Conservation (phyloP, 2,888 invertebrate species). For the Pterostichus niger region DNA sequence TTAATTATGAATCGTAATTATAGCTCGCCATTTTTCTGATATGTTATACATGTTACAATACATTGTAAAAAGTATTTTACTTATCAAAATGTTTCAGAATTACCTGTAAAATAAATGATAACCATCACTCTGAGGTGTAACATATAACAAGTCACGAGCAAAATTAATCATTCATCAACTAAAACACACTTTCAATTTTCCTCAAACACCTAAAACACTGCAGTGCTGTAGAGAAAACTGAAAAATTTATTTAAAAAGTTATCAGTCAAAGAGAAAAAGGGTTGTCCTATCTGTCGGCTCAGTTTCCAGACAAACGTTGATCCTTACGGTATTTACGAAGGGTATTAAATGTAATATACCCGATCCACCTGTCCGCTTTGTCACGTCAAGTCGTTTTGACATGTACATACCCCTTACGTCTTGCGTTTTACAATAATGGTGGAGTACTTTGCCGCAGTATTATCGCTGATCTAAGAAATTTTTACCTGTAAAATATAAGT, state of each 20-base stretch:
- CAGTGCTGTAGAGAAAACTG: background rate
- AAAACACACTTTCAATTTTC: no score
- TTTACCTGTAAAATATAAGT: no score
- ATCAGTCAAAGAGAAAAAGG: constrained; percentile 23
- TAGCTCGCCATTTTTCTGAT: no score
- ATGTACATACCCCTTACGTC: background rate
- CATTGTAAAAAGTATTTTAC: no score
- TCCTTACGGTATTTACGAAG: constrained; percentile 12
- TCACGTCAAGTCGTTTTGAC: constrained; percentile 16
- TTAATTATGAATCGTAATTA: no score
- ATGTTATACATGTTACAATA: no score
- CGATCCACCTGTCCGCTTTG: constrained; percentile 26
- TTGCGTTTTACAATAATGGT: no score
- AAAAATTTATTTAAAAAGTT: constrained; percentile 40
- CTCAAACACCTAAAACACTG: background rate
- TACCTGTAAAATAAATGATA: background rate
- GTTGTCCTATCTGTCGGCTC: constrained; percentile 54
- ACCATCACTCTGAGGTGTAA: background rate
- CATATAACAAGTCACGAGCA: background rate
- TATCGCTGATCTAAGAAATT: no score
- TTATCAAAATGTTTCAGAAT: no score
- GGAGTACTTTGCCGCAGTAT: no score
- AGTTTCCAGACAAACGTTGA: constrained; percentile 18
- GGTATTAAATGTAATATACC: constrained; percentile 54
- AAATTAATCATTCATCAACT: constrained; percentile 18